phyloP scores from a whole-genome alignment of 2,888 invertebrate species.

The Kryphioiulus occultus region DNA sequence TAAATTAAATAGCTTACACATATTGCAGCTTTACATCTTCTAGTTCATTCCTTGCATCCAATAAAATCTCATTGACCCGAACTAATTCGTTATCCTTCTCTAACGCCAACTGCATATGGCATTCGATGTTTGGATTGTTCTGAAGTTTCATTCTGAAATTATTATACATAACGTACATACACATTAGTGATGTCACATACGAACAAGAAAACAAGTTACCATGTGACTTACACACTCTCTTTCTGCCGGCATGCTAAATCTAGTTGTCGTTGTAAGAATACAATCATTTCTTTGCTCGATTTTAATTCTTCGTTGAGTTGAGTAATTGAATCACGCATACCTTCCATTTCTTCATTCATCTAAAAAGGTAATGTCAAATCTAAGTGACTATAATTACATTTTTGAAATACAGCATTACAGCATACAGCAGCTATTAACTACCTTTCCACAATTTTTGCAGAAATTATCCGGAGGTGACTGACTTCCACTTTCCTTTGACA shows the following conservation, averaged over 20 bases:
- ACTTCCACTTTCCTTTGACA: constrained; percentile 42
- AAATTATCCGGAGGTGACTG: constrained; percentile 8
- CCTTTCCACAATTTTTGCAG: constrained; percentile 49
- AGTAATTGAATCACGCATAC: neutral
- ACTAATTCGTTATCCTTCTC: constrained; percentile 45
- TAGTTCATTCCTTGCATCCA: constrained; percentile 46
- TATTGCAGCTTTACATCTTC: constrained; percentile 53
- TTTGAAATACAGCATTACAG: neutral
- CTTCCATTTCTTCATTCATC: neutral
- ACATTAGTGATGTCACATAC: neutral
- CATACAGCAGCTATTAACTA: neutral
- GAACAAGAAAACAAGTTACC: neutral
- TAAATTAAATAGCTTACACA: constrained; percentile 51
- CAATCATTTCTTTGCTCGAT: constrained; percentile 42
- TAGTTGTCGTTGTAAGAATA: constrained; percentile 44
- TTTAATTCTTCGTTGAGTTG: constrained; percentile 42
- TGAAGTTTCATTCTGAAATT: constrained; percentile 47
- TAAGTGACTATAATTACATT: neutral
- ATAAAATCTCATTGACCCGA: neutral
- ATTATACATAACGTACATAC: neutral
- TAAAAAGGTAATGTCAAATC: neutral
- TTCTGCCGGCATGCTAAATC: constrained; percentile 49
- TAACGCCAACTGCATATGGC: constrained; percentile 47
- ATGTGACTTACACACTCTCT: constrained; percentile 47
- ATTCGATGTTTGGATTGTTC: constrained; percentile 44